Conservation (phyloP, 2,797 vertebrate species). For the Acestrorhynchus altus region DNA sequence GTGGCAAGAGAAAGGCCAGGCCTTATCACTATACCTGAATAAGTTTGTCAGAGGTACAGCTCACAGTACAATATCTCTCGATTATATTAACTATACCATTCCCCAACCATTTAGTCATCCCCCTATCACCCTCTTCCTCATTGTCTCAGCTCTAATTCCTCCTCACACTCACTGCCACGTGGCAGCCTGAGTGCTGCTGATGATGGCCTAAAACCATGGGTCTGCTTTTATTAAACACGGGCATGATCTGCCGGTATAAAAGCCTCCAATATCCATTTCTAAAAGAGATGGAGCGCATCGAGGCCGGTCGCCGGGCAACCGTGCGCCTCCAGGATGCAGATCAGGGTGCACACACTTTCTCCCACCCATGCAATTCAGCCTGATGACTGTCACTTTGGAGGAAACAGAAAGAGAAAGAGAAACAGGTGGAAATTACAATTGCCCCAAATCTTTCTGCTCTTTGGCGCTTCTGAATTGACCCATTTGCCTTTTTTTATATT, state of each 20-base stretch:
- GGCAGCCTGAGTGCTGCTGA: conserved; percentile 26
- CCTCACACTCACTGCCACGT: conserved; percentile 29
- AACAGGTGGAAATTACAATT: conserved; percentile 79
- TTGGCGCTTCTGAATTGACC: conserved; percentile 64
- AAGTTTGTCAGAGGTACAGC: no score
- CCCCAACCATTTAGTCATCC: background rate
- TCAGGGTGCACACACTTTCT: conserved; percentile 69
- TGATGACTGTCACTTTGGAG: conserved; percentile 77
- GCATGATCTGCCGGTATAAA: conserved; percentile 73
- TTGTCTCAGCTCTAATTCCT: conserved; percentile 50
- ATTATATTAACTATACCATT: background rate
- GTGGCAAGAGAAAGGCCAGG: no score
- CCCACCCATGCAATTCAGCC: conserved; percentile 73
- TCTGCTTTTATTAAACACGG: conserved; percentile 67
- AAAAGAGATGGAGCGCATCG: conserved; percentile 28
- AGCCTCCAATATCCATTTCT: conserved; percentile 80
- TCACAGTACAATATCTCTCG: background rate
- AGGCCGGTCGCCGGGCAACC: conserved; percentile 78
- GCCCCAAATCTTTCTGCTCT: conserved; percentile 62
- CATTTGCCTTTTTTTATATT: conserved; percentile 59
- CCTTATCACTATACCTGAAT: no score
- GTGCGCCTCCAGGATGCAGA: conserved; percentile 77
- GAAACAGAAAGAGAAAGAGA: conserved; percentile 60
- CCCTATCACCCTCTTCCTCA: background rate
- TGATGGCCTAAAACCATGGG: background rate